phyloP scores from a whole-genome alignment of 2,888 invertebrate genomes.

The Dicycla oo region DNA sequence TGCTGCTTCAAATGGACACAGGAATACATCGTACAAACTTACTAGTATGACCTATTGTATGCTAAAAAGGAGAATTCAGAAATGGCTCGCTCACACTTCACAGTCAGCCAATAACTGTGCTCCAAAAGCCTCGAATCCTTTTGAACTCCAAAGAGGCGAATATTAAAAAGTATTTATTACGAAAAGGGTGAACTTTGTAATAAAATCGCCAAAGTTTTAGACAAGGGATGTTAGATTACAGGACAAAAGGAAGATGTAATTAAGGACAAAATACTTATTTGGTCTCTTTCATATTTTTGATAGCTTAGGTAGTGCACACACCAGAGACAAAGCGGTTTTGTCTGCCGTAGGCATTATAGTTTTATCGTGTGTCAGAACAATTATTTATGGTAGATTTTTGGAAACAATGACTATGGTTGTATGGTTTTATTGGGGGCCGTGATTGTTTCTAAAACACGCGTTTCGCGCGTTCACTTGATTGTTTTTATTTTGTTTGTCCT shows the following conservation, averaged over 20 bases:
- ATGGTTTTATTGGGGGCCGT: no score
- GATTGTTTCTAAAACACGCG: no score
- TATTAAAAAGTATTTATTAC: constrained; percentile 61
- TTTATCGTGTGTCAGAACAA: no score
- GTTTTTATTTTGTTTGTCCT: no score
- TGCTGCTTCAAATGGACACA: constrained; percentile 13
- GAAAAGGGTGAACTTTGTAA: constrained; percentile 41
- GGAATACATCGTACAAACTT: constrained; percentile 1
- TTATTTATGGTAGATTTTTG: not conserved
- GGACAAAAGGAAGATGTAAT: constrained; percentile 58
- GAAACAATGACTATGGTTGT: no score
- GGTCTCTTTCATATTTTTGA: constrained; percentile 48
- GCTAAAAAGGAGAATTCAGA: constrained; percentile 36
- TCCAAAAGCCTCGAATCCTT: constrained; percentile 32
- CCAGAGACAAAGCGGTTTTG: not conserved
- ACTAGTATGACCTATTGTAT: not conserved
- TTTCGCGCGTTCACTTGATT: no score
- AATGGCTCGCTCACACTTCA: constrained; percentile 21
- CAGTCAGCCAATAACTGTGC: constrained; percentile 29
- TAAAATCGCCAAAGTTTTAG: constrained; percentile 56
- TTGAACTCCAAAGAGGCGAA: constrained; percentile 46
- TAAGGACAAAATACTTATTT: constrained; percentile 60
- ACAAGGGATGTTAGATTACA: constrained; percentile 50
- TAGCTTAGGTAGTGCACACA: constrained; percentile 20
- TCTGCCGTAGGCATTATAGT: not conserved